Evolutionary conservation across 2,113 vertebrate genomes (phyloP), one percentile per base, ranked within the genome.

Genomic region (Spea bombifrons): DNA sequence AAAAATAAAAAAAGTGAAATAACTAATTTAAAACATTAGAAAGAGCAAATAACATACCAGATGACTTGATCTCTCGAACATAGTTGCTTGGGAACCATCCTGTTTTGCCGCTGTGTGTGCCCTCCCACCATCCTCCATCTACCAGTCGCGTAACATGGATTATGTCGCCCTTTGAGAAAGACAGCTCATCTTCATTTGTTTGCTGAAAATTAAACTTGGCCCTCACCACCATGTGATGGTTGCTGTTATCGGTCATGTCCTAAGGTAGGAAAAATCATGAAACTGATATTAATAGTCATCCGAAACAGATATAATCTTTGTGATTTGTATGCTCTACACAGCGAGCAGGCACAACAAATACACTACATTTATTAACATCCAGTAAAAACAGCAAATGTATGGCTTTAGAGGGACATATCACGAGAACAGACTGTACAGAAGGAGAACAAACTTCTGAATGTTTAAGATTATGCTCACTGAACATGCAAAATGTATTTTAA

Each of bases 21-120:
- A 8, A 12, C 5, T 8, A 13, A 59, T 5, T 8, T 59, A 59
- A 7, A 3, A 53, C 50, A 8, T 13, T 13, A 59, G 15, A 13
- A 59, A 59, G 10, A 59, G 8, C 2, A 59, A 1, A 53, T 59
- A 13, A 94, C 96, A 87, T 81, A 97, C 96, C 96, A 7, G 93
- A 94, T 71, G 95, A 94, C 90, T 98, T 99, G 86, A 98, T 80
- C 89, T 99, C 97, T 44, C 95, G 90, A 73, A 98, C 96, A 0
- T 99, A 99, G 92, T 99, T 99, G 92, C 96, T 99, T 44, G 97
- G 97, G 89, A 99, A 99, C 96, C 97, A 99, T 43, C 97, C 97
- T 1, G 93, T 95, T 90, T 88, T 95, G 87, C 97, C 95, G 9
- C 89, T 95, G 68, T 94, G 86, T 46, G 76, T 91, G 83, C 97